Base-by-base conservation (phyloP, 2,888 invertebrate genomes). In the Hanleya hanleyi region DNA sequence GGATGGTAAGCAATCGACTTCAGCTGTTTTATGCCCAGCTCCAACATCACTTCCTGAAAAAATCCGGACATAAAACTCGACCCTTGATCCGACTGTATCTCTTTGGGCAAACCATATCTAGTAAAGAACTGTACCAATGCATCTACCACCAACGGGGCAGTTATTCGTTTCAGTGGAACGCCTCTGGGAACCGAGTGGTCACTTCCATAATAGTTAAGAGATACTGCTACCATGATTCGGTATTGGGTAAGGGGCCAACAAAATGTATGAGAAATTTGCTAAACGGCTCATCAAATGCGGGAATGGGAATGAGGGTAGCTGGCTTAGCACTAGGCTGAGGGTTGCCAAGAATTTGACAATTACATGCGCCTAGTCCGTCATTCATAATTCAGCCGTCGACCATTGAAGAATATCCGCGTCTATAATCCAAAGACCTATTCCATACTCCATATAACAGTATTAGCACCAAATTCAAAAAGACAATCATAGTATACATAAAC, bases 51-150 rank as follows among this genome's bases (percentile, higher is more conserved):
- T 33, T 62, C 37, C 50, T 73, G 50, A 47, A 73, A 73, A 26
- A 73, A 26, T 26, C 37, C 38, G 1, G 69, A 73, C 35, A 41
- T 70, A 38, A 64, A 65, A 33, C 70, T 70, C 4, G 64, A 65
- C 6, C 70, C 73, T 50, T 65, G 70, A 49, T 73, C 72, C 9
- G 69, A 69, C 47, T 70, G 69, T 22, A 73, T 51, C n/a, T 35
- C 38, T 26, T 57, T 57, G 12, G 57, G 65, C 7, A 73, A 35
- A 41, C 73, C 73, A 68, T 36, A 68, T n/a, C 33, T 18, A 22
- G 68, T 68, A 32, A 68, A 68, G 32, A 51, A 68, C 32, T 68
- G 7, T 26, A 73, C 12, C 29, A 64, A 32, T 26, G 70, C 36
- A 7, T 69, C 49, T 9, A 32, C 38, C 15, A 69, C 26, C 5